Percentiles rank a stretch among this genome's conserved stretches.
Evolutionary conservation across 1,140 invertebrate species (phyloP).

Genomic region (Venturia canescens): DNA sequence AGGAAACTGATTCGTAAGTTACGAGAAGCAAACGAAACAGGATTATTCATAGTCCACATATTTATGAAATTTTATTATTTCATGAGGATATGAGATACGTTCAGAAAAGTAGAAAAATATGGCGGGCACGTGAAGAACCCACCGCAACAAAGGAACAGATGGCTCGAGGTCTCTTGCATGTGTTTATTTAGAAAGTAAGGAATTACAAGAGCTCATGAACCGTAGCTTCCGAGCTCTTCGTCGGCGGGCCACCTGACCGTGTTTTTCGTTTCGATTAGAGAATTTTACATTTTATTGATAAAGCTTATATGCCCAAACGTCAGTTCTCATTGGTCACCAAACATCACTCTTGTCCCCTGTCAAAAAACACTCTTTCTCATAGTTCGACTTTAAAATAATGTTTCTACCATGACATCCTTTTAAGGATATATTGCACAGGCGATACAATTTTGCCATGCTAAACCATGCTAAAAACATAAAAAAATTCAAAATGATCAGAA

Average conservation of each 20-base stretch:
- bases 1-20: too few relatives aligned
- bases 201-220: slow-evolving; percentile 17
- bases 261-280: not conserved
- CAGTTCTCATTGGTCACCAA: too few relatives aligned
- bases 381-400: too few relatives aligned
- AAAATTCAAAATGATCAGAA: too few relatives aligned
- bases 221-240: not conserved
- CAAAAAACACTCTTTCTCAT: too few relatives aligned
- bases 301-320: not conserved
- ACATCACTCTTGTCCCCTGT: too few relatives aligned
- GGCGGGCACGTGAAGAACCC: not conserved
- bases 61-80: not conserved
- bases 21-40: too few relatives aligned
- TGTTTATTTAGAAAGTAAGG: slow-evolving; percentile 33
- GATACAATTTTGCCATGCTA: too few relatives aligned
- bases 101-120: not conserved
- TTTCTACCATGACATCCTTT: too few relatives aligned
- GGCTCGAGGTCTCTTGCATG: slow-evolving; percentile 8
- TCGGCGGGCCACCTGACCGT: slow-evolving; percentile 23
- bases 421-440: too few relatives aligned
- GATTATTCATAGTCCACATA: not conserved
- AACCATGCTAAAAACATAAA: too few relatives aligned
- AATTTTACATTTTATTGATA: not conserved
- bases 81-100: slow-evolving; percentile 1
- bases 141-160: not conserved